Conservation (phyloP, 2,113 vertebrate species). For the Grantiella picta region DNA sequence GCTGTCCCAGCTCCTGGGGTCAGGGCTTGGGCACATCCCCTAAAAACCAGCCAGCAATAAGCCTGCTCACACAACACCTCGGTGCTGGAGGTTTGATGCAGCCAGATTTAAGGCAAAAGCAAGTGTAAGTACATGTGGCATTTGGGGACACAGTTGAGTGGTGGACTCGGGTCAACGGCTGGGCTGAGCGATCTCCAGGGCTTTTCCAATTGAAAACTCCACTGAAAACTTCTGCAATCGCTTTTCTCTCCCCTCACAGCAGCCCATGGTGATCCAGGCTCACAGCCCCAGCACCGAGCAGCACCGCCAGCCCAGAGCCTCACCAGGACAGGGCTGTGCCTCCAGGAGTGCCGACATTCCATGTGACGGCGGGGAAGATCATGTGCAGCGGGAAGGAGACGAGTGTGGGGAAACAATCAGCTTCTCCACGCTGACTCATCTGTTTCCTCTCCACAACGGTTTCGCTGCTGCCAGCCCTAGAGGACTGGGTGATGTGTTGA, state of each 20-base stretch:
- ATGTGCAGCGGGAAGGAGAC: background rate
- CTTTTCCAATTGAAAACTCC: background rate
- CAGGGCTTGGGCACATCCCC: background rate
- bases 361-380: background rate
- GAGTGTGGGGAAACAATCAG: background rate
- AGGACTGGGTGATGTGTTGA: background rate
- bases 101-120: background rate
- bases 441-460: background rate
- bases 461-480: background rate
- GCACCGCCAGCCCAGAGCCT: background rate
- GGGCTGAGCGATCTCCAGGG: background rate
- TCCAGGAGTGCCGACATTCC: background rate
- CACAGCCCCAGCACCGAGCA: background rate
- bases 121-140: accelerated
- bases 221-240: background rate
- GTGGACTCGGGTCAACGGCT: accelerated
- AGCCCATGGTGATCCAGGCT: accelerated
- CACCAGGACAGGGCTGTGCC: accelerated
- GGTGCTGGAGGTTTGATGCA: accelerated
- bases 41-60: accelerated
- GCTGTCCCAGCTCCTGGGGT: accelerated
- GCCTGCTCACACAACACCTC: background rate
- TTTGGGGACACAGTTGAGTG: accelerated
- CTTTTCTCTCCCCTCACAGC: accelerated
- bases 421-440: background rate